Percentiles rank a stretch among this genome's conserved stretches.
Conservation (phyloP, 2,113 vertebrate species). For the Zapornia atra region DNA sequence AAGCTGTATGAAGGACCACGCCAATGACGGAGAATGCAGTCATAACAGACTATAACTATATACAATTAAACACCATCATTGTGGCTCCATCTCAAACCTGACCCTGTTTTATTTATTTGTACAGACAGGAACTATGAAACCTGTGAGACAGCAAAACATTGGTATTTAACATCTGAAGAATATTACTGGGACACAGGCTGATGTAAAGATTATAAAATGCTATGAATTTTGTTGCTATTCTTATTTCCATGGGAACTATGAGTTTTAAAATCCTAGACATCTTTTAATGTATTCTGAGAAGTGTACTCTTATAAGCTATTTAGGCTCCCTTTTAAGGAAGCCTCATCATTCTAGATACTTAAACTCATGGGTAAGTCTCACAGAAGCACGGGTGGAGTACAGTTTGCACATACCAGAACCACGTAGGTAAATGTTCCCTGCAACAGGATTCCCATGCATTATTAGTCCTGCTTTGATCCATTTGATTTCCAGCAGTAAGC, state of each 20-base stretch:
- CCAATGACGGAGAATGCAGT: accelerated
- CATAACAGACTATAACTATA: background rate
- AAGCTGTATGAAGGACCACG: background rate
- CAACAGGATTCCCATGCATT: background rate
- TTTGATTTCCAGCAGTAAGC: background rate
- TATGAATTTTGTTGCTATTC: background rate
- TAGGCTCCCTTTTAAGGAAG: background rate
- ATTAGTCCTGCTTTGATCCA: background rate
- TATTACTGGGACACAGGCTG: background rate
- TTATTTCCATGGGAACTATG: background rate
- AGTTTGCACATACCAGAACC: background rate
- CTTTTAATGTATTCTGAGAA: background rate
- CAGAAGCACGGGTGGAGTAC: background rate
- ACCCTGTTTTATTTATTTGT: background rate
- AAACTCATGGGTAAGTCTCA: background rate
- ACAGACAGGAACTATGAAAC: background rate
- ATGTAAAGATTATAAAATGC: background rate
- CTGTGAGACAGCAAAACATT: background rate
- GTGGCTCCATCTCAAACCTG: background rate
- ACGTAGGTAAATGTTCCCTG: background rate
- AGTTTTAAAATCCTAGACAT: background rate
- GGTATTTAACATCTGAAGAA: background rate
- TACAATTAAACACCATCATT: accelerated
- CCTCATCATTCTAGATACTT: background rate
- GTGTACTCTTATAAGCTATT: background rate